Conservation (phyloP, 2,888 invertebrate genomes). For the Rhagonycha lutea region DNA sequence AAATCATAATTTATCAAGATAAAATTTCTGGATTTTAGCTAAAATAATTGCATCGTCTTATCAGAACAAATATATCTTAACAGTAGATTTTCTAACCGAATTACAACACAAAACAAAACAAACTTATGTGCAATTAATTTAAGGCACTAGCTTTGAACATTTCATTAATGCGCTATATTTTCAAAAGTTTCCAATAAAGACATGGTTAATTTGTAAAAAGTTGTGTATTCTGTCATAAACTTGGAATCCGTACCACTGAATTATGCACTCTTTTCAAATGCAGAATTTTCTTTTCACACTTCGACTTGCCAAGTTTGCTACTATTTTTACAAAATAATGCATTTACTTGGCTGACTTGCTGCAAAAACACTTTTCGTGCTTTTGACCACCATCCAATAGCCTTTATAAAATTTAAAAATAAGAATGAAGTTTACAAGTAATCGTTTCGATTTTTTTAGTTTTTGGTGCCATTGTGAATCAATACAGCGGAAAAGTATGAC, state of each 20-base stretch:
- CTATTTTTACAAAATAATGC: not conserved
- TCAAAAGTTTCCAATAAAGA: not conserved
- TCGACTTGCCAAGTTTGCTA: not conserved
- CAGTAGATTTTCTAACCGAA: not conserved
- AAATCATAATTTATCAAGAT: conserved; percentile 2
- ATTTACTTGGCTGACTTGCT: not conserved
- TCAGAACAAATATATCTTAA: not conserved
- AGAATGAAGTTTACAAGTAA: not conserved
- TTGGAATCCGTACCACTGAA: not conserved
- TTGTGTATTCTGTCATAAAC: not conserved
- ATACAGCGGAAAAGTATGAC: not conserved
- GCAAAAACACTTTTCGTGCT: not conserved
- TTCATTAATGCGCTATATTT: not conserved
- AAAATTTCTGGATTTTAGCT: not conserved
- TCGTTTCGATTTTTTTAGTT: not conserved
- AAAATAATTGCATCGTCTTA: not conserved
- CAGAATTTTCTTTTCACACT: not conserved
- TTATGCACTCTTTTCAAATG: not conserved
- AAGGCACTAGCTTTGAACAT: no score
- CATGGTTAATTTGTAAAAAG: not conserved
- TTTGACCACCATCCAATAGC: not conserved
- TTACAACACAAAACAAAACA: not conserved
- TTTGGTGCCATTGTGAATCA: not conserved
- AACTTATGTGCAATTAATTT: not conserved
- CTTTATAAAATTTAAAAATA: not conserved